Evolutionary conservation across 2,113 vertebrate genomes (phyloP).

Genomic region (Archocentrus centrarchus): DNA sequence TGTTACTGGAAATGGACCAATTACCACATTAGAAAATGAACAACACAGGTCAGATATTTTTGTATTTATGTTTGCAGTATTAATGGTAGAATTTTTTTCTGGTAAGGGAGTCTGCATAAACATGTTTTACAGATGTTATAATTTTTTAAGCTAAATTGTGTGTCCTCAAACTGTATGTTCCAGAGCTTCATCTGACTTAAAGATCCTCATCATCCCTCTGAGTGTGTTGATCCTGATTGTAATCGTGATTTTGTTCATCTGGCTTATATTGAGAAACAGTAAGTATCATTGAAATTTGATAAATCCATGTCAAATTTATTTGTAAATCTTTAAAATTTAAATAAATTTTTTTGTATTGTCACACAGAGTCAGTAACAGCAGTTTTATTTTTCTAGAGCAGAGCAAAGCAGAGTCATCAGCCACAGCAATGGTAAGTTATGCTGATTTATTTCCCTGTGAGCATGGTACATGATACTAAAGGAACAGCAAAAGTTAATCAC

Average conservation of each 20-base stretch:
- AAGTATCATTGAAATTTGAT: background rate
- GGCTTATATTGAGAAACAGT: slow-evolving; percentile 37
- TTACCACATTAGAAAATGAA: no score
- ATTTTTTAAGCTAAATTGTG: no score
- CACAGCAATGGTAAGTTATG: background rate
- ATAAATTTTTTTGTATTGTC: background rate
- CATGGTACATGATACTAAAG: no score
- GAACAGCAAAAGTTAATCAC: background rate
- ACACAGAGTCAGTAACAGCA: background rate
- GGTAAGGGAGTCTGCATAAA: background rate
- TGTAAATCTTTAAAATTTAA: no score
- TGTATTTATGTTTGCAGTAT: no score
- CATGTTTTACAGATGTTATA: background rate
- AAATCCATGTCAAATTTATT: no score
- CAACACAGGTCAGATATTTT: background rate
- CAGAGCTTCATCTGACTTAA: background rate
- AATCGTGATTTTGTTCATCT: background rate
- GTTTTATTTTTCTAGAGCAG: slow-evolving; percentile 7
- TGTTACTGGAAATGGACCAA: background rate
- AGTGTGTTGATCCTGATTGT: slow-evolving; percentile 1
- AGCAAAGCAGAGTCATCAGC: background rate
- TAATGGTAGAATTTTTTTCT: no score
- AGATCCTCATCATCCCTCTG: slow-evolving; percentile 27
- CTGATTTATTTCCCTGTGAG: no score
- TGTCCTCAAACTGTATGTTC: background rate